A percentile compares a stretch with the other conserved stretches of the same genome.
Evolutionary conservation across 2,797 vertebrate genomes (phyloP).

Genomic region (Scarus forsteni): DNA sequence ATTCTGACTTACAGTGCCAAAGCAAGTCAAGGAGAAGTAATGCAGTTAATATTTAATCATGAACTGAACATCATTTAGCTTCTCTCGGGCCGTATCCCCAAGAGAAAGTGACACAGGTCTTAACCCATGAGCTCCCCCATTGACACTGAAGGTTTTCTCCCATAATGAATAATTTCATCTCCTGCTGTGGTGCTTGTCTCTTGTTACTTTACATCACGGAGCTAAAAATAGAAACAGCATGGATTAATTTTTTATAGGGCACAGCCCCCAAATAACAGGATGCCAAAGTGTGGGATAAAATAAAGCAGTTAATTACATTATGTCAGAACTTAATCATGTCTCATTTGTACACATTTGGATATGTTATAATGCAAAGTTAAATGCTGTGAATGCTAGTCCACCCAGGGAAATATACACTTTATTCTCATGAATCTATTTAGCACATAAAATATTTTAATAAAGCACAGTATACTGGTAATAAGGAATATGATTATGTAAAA

Average conservation of each 20-base stretch:
- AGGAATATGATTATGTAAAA: too few species aligned
- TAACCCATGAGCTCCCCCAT: slow-evolving; percentile 23
- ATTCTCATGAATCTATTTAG: too few species aligned
- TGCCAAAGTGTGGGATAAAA: slow-evolving; percentile 2
- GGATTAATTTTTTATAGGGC: slow-evolving; percentile 53
- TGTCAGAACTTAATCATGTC: neutral
- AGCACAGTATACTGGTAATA: too few species aligned
- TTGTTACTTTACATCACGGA: slow-evolving; percentile 26
- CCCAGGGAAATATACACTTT: too few species aligned
- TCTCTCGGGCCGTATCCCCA: slow-evolving; percentile 35
- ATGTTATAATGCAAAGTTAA: neutral
- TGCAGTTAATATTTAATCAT: slow-evolving; percentile 71
- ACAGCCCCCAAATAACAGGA: slow-evolving; percentile 6
- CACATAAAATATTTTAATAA: too few species aligned
- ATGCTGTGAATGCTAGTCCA: too few species aligned
- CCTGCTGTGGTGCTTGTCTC: slow-evolving; percentile 38
- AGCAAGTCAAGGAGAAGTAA: slow-evolving; percentile 60
- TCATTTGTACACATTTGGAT: too few species aligned
- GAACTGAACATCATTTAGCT: slow-evolving; percentile 54
- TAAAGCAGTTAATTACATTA: slow-evolving; percentile 4
- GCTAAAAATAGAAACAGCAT: slow-evolving; percentile 52
- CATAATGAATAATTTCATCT: slow-evolving; percentile 24
- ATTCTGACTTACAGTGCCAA: slow-evolving; percentile 17
- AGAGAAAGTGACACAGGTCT: slow-evolving; percentile 26
- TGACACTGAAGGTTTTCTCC: slow-evolving; percentile 43